A percentile compares a stretch with the other conserved stretches of the same genome.
These are phyloP conservation scores for Seladonia tumulorum DNA, from an alignment of 2,888 invertebrate species.

Conservation along the genomic window DNA sequence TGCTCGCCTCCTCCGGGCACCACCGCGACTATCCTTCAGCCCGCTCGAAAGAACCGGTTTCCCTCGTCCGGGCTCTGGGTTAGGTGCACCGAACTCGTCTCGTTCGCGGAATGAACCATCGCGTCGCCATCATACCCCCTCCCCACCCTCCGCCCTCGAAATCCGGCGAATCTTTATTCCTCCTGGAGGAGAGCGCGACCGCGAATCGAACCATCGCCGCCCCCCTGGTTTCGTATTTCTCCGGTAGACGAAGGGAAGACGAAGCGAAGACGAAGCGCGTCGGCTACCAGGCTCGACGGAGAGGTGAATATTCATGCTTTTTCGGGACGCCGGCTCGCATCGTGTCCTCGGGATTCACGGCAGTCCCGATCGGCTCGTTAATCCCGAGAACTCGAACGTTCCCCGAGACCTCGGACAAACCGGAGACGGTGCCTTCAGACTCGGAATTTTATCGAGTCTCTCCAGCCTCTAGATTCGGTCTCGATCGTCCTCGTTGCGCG, in stretches of 20 bases:
- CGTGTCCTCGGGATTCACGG: slow-evolving; percentile 24
- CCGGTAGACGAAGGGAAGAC: background rate
- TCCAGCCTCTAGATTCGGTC: background rate
- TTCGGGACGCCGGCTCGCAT: slow-evolving; percentile 19
- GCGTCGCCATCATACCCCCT: slow-evolving; percentile 25
- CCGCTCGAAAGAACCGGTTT: slow-evolving; percentile 71
- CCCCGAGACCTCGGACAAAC: background rate
- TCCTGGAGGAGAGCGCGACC: slow-evolving; percentile 24
- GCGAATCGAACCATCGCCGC: slow-evolving; percentile 19
- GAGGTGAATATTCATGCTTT: slow-evolving; percentile 54
- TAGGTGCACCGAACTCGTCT: slow-evolving; percentile 61
- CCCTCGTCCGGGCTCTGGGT: slow-evolving; percentile 46
- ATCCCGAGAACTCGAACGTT: slow-evolving; percentile 15
- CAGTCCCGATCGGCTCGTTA: slow-evolving; percentile 34
- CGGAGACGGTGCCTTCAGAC: background rate
- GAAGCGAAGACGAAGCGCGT: slow-evolving; percentile 14
- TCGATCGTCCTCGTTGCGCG: slow-evolving; percentile 11
- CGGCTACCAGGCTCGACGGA: slow-evolving; percentile 7
- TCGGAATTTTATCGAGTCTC: background rate
- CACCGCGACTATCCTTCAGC: slow-evolving; percentile 66
- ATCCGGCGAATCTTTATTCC: slow-evolving; percentile 46
- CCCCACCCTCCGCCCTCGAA: background rate
- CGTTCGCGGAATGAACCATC: slow-evolving; percentile 43
- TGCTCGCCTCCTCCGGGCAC: slow-evolving; percentile 56
- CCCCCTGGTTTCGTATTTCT: slow-evolving; percentile 28